A percentile compares a stretch with the other conserved stretches of the same genome.
Conservation (phyloP, 2,113 vertebrate species). For the Otocyon megalotis region DNA sequence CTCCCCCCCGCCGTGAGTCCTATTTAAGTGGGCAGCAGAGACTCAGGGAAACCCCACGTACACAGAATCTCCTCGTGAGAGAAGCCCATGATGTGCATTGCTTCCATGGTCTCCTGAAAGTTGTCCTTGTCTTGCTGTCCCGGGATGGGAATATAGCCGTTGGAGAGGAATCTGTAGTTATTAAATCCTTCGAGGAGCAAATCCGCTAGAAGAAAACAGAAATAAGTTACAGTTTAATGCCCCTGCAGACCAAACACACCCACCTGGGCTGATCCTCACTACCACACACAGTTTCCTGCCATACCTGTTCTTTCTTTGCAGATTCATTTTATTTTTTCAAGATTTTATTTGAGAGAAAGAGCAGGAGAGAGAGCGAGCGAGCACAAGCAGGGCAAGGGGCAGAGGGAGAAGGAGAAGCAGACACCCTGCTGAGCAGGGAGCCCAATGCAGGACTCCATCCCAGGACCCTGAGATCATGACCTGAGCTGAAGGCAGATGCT, state of each 20-base stretch:
- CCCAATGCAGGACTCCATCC: too few relatives aligned
- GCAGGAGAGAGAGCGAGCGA: too few relatives aligned
- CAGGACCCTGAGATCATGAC: too few relatives aligned
- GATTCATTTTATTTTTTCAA: too few relatives aligned
- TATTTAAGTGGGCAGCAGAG: not conserved
- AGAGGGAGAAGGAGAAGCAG: too few relatives aligned
- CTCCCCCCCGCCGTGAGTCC: not conserved
- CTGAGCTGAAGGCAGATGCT: too few relatives aligned
- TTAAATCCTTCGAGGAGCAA: slow-evolving; percentile 96
- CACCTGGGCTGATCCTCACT: not conserved
- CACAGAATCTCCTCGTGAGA: slow-evolving; percentile 97
- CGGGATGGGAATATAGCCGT: slow-evolving; percentile 97
- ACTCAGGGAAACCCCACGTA: slow-evolving; percentile 85
- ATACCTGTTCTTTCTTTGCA: not conserved
- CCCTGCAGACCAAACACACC: not conserved
- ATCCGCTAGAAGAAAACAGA: slow-evolving; percentile 88
- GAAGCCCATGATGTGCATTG: slow-evolving; percentile 99
- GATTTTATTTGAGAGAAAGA: too few relatives aligned
- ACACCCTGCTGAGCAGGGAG: too few relatives aligned
- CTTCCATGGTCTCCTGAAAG: slow-evolving; percentile 99
- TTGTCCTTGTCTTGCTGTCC: slow-evolving; percentile 99
- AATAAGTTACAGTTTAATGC: slow-evolving; percentile 6
- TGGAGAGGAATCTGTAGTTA: slow-evolving; percentile 97
- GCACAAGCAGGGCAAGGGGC: too few relatives aligned
- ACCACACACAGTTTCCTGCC: not conserved